A percentile compares a stretch with the other conserved stretches of the same genome.
These are phyloP conservation scores for Pituophis catenifer DNA, from an alignment of 2,113 vertebrate genomes.

Conservation along the genomic window DNA sequence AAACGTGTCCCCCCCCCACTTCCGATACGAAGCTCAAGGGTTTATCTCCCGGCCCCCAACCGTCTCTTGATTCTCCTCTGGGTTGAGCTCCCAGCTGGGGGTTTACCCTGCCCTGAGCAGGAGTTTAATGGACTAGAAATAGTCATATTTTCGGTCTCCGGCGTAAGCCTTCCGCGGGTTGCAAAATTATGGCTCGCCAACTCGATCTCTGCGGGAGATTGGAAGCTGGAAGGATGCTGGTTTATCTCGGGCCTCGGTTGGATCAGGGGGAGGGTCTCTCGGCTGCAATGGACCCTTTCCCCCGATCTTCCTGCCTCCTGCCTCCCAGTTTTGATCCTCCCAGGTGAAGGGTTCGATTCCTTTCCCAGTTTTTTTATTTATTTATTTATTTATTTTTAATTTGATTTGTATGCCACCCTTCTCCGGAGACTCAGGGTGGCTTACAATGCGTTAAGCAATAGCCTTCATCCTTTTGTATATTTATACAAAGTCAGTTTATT, in stretches of 20 bases:
- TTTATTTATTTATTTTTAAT: too few species aligned
- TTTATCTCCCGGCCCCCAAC: not conserved
- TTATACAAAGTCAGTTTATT: too few species aligned
- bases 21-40: not conserved
- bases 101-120: accelerated
- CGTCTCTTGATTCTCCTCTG: not conserved
- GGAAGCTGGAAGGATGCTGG: not conserved
- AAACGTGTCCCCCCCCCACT: not conserved
- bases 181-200: not conserved
- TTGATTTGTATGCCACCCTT: too few species aligned
- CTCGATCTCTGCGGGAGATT: not conserved
- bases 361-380: too few species aligned
- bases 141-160: not conserved
- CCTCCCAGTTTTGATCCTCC: not conserved
- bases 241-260: accelerated
- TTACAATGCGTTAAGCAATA: too few species aligned
- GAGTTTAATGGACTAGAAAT: not conserved
- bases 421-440: too few species aligned
- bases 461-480: too few species aligned
- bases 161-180: not conserved
- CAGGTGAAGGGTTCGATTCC: accelerated
- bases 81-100: not conserved
- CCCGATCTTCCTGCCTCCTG: not conserved
- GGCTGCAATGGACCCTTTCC: not conserved
- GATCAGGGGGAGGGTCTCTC: not conserved